These are phyloP conservation scores for Torymus texanus DNA, from an alignment of 2,888 invertebrate species.

Conservation along the genomic window DNA sequence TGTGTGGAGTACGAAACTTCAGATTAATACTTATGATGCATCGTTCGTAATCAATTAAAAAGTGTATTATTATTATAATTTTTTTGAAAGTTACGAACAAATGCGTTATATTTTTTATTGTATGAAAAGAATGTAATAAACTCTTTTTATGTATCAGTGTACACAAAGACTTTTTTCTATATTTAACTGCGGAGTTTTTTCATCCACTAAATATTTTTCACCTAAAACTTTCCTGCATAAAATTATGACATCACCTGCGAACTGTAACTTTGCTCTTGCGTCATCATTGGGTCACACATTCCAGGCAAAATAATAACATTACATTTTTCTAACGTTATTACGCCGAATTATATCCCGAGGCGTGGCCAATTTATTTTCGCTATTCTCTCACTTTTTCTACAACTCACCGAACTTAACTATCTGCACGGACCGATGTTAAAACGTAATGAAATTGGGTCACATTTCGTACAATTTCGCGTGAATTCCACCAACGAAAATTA, in stretches of 20 bases:
- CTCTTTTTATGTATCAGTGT: not conserved
- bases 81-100: constrained; percentile 26
- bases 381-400: not conserved
- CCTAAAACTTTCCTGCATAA: constrained; percentile 27
- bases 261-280: constrained; percentile 22
- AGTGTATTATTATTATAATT: constrained; percentile 38
- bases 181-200: not conserved
- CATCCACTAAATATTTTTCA: not conserved
- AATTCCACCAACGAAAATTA: constrained; percentile 30
- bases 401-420: constrained; percentile 3
- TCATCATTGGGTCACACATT: constrained; percentile 26
- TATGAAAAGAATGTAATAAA: constrained; percentile 42
- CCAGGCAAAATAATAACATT: constrained; percentile 17
- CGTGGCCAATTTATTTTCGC: not conserved
- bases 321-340: constrained; percentile 20
- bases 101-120: constrained; percentile 29
- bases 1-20: constrained; percentile 42
- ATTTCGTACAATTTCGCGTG: constrained; percentile 1
- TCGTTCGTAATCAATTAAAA: constrained; percentile 19
- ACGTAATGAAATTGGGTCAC: constrained; percentile 18
- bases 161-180: not conserved
- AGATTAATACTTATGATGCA: constrained; percentile 25
- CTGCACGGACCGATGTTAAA: not conserved
- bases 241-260: constrained; percentile 40
- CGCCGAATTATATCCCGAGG: not conserved